These are phyloP conservation scores for Synanthedon tipuliformis DNA, from an alignment of 2,888 invertebrate genomes.

Conservation along the genomic window DNA sequence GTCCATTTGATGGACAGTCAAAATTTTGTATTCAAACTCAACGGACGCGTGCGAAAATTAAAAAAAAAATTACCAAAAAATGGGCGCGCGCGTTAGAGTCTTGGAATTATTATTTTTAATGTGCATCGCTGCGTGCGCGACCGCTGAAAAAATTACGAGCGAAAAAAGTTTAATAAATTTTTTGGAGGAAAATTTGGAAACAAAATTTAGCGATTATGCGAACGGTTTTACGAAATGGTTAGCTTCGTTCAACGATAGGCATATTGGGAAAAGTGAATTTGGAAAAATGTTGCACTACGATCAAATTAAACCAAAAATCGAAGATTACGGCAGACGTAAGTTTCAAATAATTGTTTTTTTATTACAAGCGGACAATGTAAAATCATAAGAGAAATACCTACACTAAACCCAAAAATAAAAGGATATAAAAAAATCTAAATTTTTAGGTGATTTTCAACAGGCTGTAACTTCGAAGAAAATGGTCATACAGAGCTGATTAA, in stretches of 20 bases:
- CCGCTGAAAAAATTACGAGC: neutral
- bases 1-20: slow-evolving; percentile 13
- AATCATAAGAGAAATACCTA: no score
- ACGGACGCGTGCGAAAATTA: slow-evolving; percentile 14
- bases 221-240: slow-evolving; percentile 23
- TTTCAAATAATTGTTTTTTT: slow-evolving; percentile 3
- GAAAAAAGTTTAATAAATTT: slow-evolving; percentile 10
- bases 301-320: slow-evolving; percentile 33
- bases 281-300: slow-evolving; percentile 39
- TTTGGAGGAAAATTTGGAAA: slow-evolving; percentile 27
- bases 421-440: no score
- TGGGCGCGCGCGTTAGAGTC: slow-evolving; percentile 5
- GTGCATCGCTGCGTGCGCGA: neutral
- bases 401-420: no score
- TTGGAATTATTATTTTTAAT: slow-evolving; percentile 13
- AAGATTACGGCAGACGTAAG: slow-evolving; percentile 23
- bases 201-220: slow-evolving; percentile 24
- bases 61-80: slow-evolving; percentile 5
- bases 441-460: no score
- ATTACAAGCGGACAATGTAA: no score
- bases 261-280: slow-evolving; percentile 33
- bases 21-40: slow-evolving; percentile 14
- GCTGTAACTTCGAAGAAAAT: no score
- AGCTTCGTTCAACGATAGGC: slow-evolving; percentile 40
- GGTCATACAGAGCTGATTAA: no score